phyloP scores from a whole-genome alignment of 2,888 invertebrate species.

The Criorhina ranunculi region DNA sequence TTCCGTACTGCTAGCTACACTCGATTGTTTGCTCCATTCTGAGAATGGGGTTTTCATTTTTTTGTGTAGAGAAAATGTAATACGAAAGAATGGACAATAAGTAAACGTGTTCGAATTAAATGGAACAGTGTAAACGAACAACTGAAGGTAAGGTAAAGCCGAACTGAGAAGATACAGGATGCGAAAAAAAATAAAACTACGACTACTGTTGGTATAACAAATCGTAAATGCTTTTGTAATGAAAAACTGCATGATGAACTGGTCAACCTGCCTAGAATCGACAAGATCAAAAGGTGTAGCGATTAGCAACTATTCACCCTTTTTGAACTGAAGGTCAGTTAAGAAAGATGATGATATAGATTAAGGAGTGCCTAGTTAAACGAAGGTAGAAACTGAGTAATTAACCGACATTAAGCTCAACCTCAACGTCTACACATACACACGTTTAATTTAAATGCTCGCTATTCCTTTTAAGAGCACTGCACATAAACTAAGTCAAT shows the following conservation, averaged over 20 bases:
- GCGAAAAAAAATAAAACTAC: constrained; percentile 30
- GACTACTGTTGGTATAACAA: constrained; percentile 5
- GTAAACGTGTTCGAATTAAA: constrained; percentile 12
- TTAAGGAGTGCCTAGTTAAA: too few relatives aligned
- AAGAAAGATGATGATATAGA: too few relatives aligned
- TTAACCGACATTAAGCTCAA: too few relatives aligned
- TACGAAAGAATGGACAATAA: constrained; percentile 15
- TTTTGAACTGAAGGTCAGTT: too few relatives aligned
- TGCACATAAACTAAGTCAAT: too few relatives aligned
- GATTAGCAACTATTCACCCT: too few relatives aligned
- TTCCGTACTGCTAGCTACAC: constrained; percentile 87
- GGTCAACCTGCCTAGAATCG: background rate
- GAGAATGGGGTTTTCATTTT: constrained; percentile 44
- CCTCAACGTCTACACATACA: too few relatives aligned
- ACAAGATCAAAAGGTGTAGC: too few relatives aligned
- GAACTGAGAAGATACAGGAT: constrained; percentile 40
- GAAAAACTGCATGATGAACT: background rate
- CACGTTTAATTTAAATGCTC: too few relatives aligned
- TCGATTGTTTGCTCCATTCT: constrained; percentile 95
- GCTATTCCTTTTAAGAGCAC: too few relatives aligned
- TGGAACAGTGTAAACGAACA: constrained; percentile 28
- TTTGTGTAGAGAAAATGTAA: constrained; percentile 47
- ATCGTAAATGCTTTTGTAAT: background rate
- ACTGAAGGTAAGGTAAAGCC: constrained; percentile 49
- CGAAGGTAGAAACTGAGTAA: too few relatives aligned